Percentiles rank a stretch among this genome's conserved stretches.
These are phyloP conservation scores for Aeoliscus strigatus DNA, from an alignment of 2,797 vertebrate species.

Conservation along the genomic window DNA sequence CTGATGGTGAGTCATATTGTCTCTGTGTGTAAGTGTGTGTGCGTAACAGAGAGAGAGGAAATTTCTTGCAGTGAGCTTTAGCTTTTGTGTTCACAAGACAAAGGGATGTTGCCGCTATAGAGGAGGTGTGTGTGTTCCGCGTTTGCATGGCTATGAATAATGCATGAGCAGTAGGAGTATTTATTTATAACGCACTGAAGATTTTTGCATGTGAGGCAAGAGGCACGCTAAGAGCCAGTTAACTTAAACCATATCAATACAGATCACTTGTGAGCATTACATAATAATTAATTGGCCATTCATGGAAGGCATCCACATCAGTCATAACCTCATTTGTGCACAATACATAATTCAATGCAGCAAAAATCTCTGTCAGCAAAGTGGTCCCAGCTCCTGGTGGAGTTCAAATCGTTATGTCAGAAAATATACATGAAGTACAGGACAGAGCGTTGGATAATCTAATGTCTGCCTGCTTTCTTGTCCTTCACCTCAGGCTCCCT, in stretches of 20 bases:
- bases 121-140: conserved; percentile 17
- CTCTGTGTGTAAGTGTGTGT: conserved; percentile 20
- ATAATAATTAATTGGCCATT: conserved; percentile 44
- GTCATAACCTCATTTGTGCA: conserved; percentile 24
- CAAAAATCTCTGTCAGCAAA: no score
- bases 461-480: no score
- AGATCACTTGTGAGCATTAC: conserved; percentile 42
- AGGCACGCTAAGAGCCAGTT: conserved; percentile 41
- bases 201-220: conserved; percentile 49
- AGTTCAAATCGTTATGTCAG: no score
- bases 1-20: conserved; percentile 87
- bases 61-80: conserved; percentile 33
- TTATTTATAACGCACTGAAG: conserved; percentile 60
- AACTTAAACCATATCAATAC: conserved; percentile 46
- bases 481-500: conserved; percentile 81
- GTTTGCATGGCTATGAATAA: conserved; percentile 43
- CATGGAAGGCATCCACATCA: conserved; percentile 29
- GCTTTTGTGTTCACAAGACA: conserved; percentile 35
- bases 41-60: conserved; percentile 16
- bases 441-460: conserved; percentile 24
- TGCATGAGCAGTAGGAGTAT: conserved; percentile 56
- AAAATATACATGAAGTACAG: conserved; percentile 42
- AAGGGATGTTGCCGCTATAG: conserved; percentile 28
- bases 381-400: no score
- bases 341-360: no score